These are phyloP conservation scores for Rhegmatorhina hoffmannsi DNA, from an alignment of 2,113 vertebrate genomes.

Conservation along the genomic window DNA sequence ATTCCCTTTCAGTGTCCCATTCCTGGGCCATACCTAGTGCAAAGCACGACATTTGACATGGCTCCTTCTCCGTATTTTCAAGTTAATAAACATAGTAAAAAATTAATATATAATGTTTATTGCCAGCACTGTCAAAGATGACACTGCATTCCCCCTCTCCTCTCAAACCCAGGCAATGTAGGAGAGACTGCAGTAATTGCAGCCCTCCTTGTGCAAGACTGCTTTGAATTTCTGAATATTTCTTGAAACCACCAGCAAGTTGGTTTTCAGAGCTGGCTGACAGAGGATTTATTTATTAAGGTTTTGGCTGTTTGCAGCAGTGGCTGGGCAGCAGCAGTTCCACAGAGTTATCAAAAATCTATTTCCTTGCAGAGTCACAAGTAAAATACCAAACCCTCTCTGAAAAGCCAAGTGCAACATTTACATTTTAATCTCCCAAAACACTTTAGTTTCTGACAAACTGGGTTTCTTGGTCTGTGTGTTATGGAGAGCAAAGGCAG, in stretches of 20 bases:
- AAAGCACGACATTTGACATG: background rate
- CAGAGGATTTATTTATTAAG: conserved; percentile 66
- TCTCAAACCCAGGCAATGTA: background rate
- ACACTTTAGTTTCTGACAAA: conserved; percentile 55
- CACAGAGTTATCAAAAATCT: conserved; percentile 66
- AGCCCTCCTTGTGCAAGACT: background rate
- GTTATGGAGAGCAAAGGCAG: background rate
- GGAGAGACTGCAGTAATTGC: background rate
- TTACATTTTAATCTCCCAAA: conserved; percentile 73
- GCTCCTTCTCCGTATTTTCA: background rate
- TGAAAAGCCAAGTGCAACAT: conserved; percentile 62
- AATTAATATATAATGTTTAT: background rate
- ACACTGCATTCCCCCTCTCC: background rate
- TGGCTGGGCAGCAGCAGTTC: conserved; percentile 15
- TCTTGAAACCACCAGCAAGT: conserved; percentile 16
- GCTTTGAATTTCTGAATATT: conserved; percentile 36
- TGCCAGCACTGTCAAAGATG: background rate
- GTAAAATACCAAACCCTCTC: conserved; percentile 52
- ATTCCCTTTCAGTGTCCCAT: background rate
- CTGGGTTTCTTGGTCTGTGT: conserved; percentile 8
- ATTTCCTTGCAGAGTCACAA: conserved; percentile 52
- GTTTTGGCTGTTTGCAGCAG: conserved; percentile 30
- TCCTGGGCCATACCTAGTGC: background rate
- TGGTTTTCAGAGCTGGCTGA: conserved; percentile 20
- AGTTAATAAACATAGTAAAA: background rate